Evolutionary conservation across 2,113 vertebrate genomes (phyloP).

Genomic region (Xiphophorus hellerii): DNA sequence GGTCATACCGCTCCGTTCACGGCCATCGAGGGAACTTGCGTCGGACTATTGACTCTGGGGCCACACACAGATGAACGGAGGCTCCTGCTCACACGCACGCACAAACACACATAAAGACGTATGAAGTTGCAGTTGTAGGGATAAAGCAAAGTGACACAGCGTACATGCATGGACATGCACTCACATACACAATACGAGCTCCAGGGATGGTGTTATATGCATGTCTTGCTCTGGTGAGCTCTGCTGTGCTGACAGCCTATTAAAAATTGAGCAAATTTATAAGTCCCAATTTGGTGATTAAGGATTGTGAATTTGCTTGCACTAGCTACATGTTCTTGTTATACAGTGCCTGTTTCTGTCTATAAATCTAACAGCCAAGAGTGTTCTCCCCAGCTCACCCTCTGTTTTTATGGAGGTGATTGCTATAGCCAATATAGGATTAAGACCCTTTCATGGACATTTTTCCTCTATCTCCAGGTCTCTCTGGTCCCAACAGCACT

Average conservation of each 20-base stretch:
- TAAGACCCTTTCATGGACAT: constrained; percentile 43
- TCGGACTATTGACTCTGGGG: constrained; percentile 69
- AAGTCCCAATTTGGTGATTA: constrained; percentile 78
- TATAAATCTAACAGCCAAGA: constrained; percentile 84
- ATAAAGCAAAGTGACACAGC: constrained; percentile 11
- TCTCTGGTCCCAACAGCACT: no score
- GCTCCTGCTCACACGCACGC: constrained; percentile 15
- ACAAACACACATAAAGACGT: constrained; percentile 8
- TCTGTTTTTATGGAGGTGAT: constrained; percentile 67
- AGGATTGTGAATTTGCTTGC: constrained; percentile 68
- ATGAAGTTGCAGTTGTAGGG: constrained; percentile 6
- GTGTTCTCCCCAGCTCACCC: constrained; percentile 32
- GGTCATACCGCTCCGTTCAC: constrained; percentile 64
- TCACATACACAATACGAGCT: constrained; percentile 25
- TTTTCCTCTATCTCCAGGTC: no score
- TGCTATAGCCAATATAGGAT: constrained; percentile 74
- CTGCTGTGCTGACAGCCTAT: constrained; percentile 66
- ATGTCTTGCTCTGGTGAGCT: constrained; percentile 56
- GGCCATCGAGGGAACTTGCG: constrained; percentile 65
- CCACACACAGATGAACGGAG: constrained; percentile 66
- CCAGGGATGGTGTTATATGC: constrained; percentile 51
- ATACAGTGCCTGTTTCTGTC: constrained; percentile 80
- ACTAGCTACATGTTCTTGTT: constrained; percentile 72
- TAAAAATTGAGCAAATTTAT: constrained; percentile 77
- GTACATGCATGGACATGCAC: constrained; percentile 19